Base-by-base conservation (phyloP, 2,113 vertebrate genomes). In the Ctenodactylus gundi region DNA sequence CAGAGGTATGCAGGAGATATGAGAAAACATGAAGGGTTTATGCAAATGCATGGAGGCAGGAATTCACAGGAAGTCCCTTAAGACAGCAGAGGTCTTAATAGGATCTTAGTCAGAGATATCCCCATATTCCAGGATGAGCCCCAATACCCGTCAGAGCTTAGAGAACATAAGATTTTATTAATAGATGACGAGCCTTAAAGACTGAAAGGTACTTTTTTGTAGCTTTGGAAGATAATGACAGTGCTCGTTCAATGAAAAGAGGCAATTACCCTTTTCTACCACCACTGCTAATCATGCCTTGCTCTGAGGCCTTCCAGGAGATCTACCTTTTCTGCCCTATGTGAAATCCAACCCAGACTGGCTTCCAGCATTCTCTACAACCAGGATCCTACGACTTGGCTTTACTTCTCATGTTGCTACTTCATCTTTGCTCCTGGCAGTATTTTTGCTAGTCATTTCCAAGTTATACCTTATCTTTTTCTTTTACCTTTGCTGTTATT, bases 361-460 rank as follows among this genome's bases (percentile, higher is more conserved):
- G 21, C n/a, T 75, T 41, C 67, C 36, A 58, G 34, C 41, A 49
- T 58, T 55, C 67, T 70, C 53, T 58, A 68, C n/a, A 62, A 36
- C 21, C 10, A 64, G 49, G n/a, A 75, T 65, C 34, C 44, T 23
- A 49, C 39, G 9, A 9, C 36, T 62, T 25, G 13, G 12, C 2
- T 36, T 73, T 81, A 41, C 67, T 90, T 90, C 77, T 85, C n/a
- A 64, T 91, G 76, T 36, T 72, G 14, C 36, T 64, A 31, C 72
- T 85, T 81, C 7, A 53, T 90, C 64, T 70, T 73, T 55, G 17
- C 23, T 85, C 60, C 62, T 23, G 60, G 57, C 21, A 78, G 36
- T 49, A 67, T 36, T 73, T 70, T 90, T 27, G 41, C 41, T 51
- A 93, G 64, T 90, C 65, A 92, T 49, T 93, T 85, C 57, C 73